A percentile compares a stretch with the other conserved stretches of the same genome.
Evolutionary conservation across 2,113 vertebrate species (phyloP).

Genomic region (Pangasianodon gigas): DNA sequence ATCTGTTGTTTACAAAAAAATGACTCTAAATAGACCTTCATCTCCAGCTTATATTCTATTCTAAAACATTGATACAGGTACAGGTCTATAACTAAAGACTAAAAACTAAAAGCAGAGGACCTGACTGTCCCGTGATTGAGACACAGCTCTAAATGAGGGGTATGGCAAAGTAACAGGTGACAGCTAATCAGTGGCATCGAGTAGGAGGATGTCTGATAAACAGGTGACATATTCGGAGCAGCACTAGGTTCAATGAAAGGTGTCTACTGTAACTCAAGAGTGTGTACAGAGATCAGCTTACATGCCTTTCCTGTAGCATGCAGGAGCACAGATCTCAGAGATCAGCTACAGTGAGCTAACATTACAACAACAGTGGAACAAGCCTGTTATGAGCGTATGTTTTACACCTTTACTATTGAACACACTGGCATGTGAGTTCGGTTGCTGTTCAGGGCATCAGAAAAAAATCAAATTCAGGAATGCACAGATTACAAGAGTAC

Average conservation of each 20-base stretch:
- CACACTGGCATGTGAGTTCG: background rate
- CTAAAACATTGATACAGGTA: background rate
- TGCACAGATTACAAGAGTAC: background rate
- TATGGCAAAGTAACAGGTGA: constrained; percentile 31
- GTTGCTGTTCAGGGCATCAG: background rate
- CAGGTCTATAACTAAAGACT: constrained; percentile 26
- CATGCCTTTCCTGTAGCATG: constrained; percentile 31
- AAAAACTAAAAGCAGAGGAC: background rate
- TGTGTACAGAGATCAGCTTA: constrained; percentile 36
- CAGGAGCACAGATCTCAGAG: constrained; percentile 29
- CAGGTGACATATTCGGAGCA: constrained; percentile 42
- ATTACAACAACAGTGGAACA: constrained; percentile 38
- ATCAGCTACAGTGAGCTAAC: constrained; percentile 32
- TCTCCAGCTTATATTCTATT: background rate
- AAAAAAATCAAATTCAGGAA: background rate
- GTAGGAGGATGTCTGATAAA: constrained; percentile 29
- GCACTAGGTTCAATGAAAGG: constrained; percentile 56
- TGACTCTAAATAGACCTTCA: background rate
- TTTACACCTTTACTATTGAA: constrained; percentile 36
- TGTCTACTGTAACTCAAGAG: constrained; percentile 58
- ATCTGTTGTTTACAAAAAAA: background rate
- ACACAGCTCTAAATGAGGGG: background rate
- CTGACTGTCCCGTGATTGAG: constrained; percentile 17
- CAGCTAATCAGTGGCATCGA: constrained; percentile 37
- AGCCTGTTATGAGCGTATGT: background rate